Conservation (phyloP, 2,797 vertebrate species). For the Oreochromis grahami region DNA sequence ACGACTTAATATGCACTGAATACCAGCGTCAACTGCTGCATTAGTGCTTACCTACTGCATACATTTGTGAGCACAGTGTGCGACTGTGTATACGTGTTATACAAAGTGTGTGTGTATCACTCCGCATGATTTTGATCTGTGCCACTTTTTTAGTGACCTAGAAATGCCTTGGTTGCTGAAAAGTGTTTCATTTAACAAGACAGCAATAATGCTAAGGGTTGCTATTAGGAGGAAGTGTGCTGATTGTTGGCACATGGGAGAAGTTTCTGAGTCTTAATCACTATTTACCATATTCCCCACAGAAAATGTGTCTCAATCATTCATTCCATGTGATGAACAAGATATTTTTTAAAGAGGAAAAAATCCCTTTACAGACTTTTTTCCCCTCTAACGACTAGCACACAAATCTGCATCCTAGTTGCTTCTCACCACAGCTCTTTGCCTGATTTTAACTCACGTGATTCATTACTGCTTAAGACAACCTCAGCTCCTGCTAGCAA, state of each 20-base stretch:
- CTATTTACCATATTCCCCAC: conserved; percentile 1
- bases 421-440: not conserved
- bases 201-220: not conserved
- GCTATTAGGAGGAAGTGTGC: not conserved
- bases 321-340: not conserved
- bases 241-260: not conserved
- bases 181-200: conserved; percentile 18
- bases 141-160: conserved; percentile 23
- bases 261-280: conserved; percentile 11
- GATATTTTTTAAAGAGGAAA: not conserved
- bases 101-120: not conserved
- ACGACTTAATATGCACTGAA: conserved; percentile 8
- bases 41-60: conserved; percentile 17
- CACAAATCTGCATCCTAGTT: not conserved
- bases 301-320: conserved; percentile 1
- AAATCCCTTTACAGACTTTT: not conserved
- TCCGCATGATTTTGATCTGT: not conserved
- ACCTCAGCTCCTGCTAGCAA: not conserved
- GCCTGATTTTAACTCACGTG: not conserved
- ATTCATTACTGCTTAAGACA: not conserved
- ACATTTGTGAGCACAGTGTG: conserved; percentile 13
- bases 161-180: conserved; percentile 30
- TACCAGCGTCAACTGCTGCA: not conserved
- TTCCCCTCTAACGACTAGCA: not conserved
- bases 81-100: not conserved